Evolutionary conservation across 2,888 invertebrate species (phyloP).

Genomic region (Tenthredo notha): DNA sequence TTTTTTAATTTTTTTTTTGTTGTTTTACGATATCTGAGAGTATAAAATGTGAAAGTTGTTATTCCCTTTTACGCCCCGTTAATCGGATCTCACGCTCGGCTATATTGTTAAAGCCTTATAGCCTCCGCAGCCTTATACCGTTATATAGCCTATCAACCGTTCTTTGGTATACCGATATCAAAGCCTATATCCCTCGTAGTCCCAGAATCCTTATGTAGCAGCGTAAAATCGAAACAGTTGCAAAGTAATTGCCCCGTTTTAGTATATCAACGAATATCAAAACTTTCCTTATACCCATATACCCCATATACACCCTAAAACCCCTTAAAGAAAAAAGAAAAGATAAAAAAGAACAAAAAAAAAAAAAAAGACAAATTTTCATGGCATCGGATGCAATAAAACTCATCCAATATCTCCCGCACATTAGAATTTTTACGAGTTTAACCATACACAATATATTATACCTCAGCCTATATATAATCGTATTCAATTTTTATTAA

Average conservation of each 20-base stretch:
- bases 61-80: conserved; percentile 50
- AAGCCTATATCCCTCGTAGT: not conserved
- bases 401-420: not conserved
- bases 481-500: not conserved
- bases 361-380: not conserved
- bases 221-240: conserved; percentile 46
- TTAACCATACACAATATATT: not conserved
- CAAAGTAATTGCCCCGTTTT: conserved; percentile 51
- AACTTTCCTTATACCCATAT: not conserved
- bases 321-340: not conserved
- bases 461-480: not conserved
- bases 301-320: not conserved
- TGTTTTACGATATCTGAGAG: not conserved
- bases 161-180: conserved; percentile 36
- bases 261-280: conserved; percentile 37
- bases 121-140: conserved; percentile 16
- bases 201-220: not conserved
- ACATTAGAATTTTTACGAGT: not conserved
- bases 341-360: not conserved
- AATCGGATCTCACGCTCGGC: conserved; percentile 50
- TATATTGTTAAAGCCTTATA: conserved; percentile 52
- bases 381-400: not conserved
- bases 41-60: conserved; percentile 51
- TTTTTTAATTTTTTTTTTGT: not conserved
- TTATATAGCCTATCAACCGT: conserved; percentile 47